Conservation (phyloP, 2,888 invertebrate genomes). For the Noctua fimbriata region DNA sequence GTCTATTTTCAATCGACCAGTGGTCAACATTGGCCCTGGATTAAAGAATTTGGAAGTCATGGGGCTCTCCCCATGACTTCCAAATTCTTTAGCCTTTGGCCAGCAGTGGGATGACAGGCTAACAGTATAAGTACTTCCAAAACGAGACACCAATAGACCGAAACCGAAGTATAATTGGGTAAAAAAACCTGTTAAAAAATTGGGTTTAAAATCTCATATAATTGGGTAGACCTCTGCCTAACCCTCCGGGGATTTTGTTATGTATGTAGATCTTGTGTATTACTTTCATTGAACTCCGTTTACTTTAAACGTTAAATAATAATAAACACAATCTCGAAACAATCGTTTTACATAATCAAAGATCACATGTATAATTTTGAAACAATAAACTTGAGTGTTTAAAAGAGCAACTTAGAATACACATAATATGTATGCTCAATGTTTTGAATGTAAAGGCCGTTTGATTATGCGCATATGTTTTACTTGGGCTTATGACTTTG, state of each 20-base stretch:
- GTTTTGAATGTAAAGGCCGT: slow-evolving; percentile 2
- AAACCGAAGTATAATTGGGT: too few relatives aligned
- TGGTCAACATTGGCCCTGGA: too few relatives aligned
- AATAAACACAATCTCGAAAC: not conserved
- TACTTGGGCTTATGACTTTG: slow-evolving; percentile 23
- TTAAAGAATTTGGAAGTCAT: too few relatives aligned
- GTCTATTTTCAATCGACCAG: too few relatives aligned
- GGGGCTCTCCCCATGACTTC: too few relatives aligned
- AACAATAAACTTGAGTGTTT: slow-evolving; percentile 11
- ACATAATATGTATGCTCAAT: not conserved
- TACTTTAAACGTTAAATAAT: not conserved
- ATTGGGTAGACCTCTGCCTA: not conserved
- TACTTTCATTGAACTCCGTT: not conserved
- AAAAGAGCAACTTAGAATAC: slow-evolving; percentile 29
- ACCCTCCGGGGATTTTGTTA: not conserved
- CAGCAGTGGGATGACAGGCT: too few relatives aligned
- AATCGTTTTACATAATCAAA: not conserved
- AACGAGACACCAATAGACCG: too few relatives aligned
- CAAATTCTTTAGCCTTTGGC: too few relatives aligned
- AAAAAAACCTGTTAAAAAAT: too few relatives aligned
- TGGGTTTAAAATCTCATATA: too few relatives aligned
- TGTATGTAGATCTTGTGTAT: not conserved
- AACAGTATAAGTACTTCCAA: too few relatives aligned
- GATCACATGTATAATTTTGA: slow-evolving; percentile 8
- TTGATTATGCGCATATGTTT: slow-evolving; percentile 54